These are phyloP conservation scores for Acanthurus tractus DNA, from an alignment of 2,797 vertebrate genomes.

Conservation along the genomic window DNA sequence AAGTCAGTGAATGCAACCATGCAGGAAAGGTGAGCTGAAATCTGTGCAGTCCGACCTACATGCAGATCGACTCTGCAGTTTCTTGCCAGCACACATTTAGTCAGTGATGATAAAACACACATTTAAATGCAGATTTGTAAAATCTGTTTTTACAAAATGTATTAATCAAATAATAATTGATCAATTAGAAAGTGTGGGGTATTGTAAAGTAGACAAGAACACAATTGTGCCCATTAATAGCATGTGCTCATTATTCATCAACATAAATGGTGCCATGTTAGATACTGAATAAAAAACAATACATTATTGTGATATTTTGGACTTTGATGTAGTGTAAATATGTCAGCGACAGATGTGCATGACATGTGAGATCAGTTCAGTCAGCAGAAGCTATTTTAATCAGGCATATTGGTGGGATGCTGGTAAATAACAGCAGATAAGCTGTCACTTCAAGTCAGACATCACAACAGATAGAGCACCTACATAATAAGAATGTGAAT, in stretches of 20 bases:
- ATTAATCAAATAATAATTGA: constrained; percentile 42
- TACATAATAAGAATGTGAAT: not conserved
- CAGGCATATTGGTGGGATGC: not conserved
- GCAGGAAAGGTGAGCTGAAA: constrained; percentile 51
- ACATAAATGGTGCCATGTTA: not conserved
- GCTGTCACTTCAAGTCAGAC: constrained; percentile 8
- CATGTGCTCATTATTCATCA: constrained; percentile 4
- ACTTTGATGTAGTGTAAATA: not conserved
- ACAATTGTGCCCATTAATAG: constrained; percentile 15
- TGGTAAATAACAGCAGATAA: not conserved
- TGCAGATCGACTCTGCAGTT: constrained; percentile 18
- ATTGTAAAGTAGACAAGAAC: constrained; percentile 28
- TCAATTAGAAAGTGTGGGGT: constrained; percentile 33
- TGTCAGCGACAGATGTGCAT: not conserved
- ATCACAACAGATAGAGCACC: not conserved
- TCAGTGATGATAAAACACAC: constrained; percentile 23
- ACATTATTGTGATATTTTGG: not conserved
- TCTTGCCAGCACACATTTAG: constrained; percentile 33
- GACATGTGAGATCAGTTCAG: constrained; percentile 2
- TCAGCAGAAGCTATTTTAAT: constrained; percentile 19
- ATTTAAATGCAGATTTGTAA: not conserved
- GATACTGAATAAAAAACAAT: not conserved
- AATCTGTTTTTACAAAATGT: constrained; percentile 42
- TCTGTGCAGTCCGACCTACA: constrained; percentile 31
- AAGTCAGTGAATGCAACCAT: constrained; percentile 48